phyloP scores from a whole-genome alignment of 2,888 invertebrate genomes.

The Macrosoma leucophasiata region DNA sequence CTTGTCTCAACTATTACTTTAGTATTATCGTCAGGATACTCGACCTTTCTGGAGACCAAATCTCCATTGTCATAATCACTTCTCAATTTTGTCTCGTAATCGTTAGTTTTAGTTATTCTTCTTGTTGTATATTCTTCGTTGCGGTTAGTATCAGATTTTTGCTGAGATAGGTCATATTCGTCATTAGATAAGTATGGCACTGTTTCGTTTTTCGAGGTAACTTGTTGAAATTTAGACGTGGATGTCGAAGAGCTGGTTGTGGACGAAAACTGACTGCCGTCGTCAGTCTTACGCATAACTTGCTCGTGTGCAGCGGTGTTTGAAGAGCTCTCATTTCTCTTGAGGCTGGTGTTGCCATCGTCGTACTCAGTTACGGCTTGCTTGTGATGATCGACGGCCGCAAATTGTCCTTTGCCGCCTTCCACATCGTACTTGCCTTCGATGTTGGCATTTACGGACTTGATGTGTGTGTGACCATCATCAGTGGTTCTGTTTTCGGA shows the following conservation, averaged over 20 bases:
- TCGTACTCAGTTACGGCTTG: conserved; percentile 66
- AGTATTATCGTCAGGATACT: conserved; percentile 80
- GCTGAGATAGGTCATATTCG: conserved; percentile 39
- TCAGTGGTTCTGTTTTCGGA: conserved; percentile 77
- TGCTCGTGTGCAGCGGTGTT: conserved; percentile 57
- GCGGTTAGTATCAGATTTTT: conserved; percentile 37
- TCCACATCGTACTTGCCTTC: conserved; percentile 79
- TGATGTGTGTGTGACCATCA: conserved; percentile 79
- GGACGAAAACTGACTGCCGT: conserved; percentile 53
- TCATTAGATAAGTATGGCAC: conserved; percentile 49
- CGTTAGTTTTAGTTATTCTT: conserved; percentile 35
- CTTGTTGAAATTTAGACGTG: conserved; percentile 51
- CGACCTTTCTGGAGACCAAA: conserved; percentile 73
- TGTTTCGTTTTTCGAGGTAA: conserved; percentile 50
- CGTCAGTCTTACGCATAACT: conserved; percentile 53
- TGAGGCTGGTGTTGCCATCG: conserved; percentile 58
- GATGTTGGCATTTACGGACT: conserved; percentile 77
- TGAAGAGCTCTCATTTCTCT: conserved; percentile 52
- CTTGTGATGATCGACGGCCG: conserved; percentile 78
- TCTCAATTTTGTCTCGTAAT: conserved; percentile 38
- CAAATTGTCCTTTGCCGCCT: conserved; percentile 79
- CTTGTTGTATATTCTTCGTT: conserved; percentile 38
- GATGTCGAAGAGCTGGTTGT: conserved; percentile 53
- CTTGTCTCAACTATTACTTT: conserved; percentile 81
- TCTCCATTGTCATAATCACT: conserved; percentile 53